Base-by-base conservation (phyloP, 2,797 vertebrate species). In the Sandelia bainsii region DNA sequence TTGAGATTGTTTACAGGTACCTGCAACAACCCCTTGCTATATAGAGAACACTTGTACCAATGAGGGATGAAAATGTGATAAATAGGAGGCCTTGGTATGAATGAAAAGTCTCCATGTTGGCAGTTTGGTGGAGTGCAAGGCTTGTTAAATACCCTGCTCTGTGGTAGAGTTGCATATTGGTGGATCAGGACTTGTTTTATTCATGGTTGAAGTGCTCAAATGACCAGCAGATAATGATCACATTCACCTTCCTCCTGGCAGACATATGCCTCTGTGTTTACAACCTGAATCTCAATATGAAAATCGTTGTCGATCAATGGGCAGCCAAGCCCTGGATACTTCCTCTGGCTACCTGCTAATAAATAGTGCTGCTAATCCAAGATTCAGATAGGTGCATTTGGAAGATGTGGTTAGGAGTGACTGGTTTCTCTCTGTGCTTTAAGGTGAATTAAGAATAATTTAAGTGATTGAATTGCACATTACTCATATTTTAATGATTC, bases 191-290 rank as follows among this genome's bases (percentile, higher is more conserved):
- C 62, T 85, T 92, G 87, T 92, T 93, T 93, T 87, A 92, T 93
- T 93, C 82, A 92, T 86, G 81, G 63, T 48, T 66, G 75, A 29
- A 22, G 51, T 67, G 82, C 82, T 87, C 71, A 77, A 83, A 87
- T 87, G 90, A 89, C 87, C 88, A 79, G 75, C 45, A 75, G 86
- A 91, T 94, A 93, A 94, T 87, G 86, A 92, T 87, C 79, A 42
- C 63, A 72, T 80, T 94, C 91, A 93, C 92, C 92, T 95, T 93
- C 92, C 93, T 92, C 86, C 91, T 87, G 92, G 92, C 93, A 83
- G 81, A 82, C 87, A 54, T 83, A 58, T 71, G 64, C 82, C 78
- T 84, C 81, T 79, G 83, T 89, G 86, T 89, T 91, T 88, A 87
- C 87, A 84, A 81, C 56, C 84, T 87, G 90, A 92, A 93, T 93